phyloP scores from a whole-genome alignment of 1,140 invertebrate species.

The Diorhabda carinulata region DNA sequence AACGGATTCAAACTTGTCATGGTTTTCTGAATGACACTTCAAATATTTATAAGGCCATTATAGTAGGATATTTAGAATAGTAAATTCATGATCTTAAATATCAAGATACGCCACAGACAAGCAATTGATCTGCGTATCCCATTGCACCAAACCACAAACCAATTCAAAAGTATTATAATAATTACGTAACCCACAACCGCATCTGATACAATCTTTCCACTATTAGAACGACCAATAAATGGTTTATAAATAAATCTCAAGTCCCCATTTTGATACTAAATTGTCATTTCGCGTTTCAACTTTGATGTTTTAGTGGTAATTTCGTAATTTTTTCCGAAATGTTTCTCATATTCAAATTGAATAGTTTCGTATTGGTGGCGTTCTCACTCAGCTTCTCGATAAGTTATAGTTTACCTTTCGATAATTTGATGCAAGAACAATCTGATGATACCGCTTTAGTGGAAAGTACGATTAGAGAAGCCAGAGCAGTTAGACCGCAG shows the following conservation, averaged over 20 bases:
- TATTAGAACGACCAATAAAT: background rate
- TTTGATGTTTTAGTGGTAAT: no score
- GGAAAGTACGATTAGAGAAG: slow-evolving; percentile 6
- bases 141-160: background rate
- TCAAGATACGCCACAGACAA: background rate
- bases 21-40: no score
- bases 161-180: background rate
- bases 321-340: no score
- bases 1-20: no score
- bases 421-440: slow-evolving; percentile 5
- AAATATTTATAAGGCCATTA: no score
- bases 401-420: background rate
- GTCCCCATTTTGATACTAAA: background rate
- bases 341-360: no score
- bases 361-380: background rate
- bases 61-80: no score
- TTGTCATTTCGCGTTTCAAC: no score
- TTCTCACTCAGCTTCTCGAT: background rate
- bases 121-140: background rate
- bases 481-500: background rate
- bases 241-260: background rate
- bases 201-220: slow-evolving; percentile 2
- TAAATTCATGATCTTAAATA: no score
- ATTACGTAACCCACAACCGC: background rate
- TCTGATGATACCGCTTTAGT: slow-evolving; percentile 1